Base-by-base conservation (phyloP, 2,797 vertebrate genomes). In the Cossypha polioptera region DNA sequence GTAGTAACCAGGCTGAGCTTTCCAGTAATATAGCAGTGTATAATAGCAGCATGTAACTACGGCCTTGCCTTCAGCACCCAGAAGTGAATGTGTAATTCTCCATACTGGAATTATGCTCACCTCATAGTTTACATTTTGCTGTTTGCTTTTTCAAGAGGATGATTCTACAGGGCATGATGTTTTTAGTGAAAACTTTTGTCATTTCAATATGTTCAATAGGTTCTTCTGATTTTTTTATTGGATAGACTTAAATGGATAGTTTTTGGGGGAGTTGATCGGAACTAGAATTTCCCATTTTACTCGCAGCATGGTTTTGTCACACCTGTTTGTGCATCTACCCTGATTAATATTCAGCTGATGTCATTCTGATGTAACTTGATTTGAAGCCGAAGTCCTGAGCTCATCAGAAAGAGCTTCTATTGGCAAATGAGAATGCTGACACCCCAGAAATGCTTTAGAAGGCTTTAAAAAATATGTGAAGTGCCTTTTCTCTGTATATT, bases 401-500 rank as follows among this genome's bases (percentile, higher is more conserved):
- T 97, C 96, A 97, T 97, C 97, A 95, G 88, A 97, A 98, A 96
- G 86, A 94, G 67, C 79, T 95, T 95, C 92, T 92, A 48, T 76
- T 95, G 89, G 71, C 90, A 95, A 92, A 76, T 97, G 86, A 94
- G 93, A 97, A 87, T 95, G 89, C 93, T 95, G 93, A 96, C 88
- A 45, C 80, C 43, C 87, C 71, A 93, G 80, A 95, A 96, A 93
- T 72, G 69, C 86, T 90, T 86, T 68, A 86, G 80, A 84, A 88
- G 17, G 69, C 90, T 93, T 89, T 94, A 74, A 94, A 97, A 97
- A 96, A 55, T 51, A 92, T 67, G 90, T 91, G 94, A 92, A 95
- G 40, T 79, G 86, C 74, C 66, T 96, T 74, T 91, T 87, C 80
- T 95, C 75, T 92, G 40, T 87, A 40, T 96, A 72, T 90, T 94